Evolutionary conservation across 2,797 vertebrate genomes (phyloP).

Genomic region (Morelia viridis): DNA sequence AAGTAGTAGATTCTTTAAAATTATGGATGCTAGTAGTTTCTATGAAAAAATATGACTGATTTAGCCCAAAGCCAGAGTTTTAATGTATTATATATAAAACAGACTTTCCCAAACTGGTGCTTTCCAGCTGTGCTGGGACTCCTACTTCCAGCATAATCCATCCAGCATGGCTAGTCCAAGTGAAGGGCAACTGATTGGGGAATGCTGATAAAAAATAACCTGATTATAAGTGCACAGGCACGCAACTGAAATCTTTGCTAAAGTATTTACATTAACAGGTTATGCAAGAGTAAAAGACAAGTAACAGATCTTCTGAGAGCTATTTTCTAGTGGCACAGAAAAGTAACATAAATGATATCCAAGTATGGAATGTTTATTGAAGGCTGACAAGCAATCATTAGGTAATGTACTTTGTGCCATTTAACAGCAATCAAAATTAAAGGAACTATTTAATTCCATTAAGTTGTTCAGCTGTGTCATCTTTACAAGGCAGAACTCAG

Average conservation of each 20-base stretch:
- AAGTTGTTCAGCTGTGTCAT: conserved; percentile 40
- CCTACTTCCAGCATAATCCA: background rate
- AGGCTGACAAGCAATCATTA: conserved; percentile 42
- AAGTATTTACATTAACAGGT: conserved; percentile 38
- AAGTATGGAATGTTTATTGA: conserved; percentile 29
- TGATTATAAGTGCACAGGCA: background rate
- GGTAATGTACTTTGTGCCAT: conserved; percentile 44
- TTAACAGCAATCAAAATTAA: conserved; percentile 9
- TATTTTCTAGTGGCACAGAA: conserved; percentile 38
- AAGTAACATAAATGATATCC: conserved; percentile 33
- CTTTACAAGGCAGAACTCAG: conserved; percentile 31
- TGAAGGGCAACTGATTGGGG: background rate
- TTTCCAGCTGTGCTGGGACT: background rate
- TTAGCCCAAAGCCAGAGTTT: conserved; percentile 36
- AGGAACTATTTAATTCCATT: conserved; percentile 49
- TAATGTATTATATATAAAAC: background rate
- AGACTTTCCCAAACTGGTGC: background rate
- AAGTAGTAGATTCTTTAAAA: conserved; percentile 24
- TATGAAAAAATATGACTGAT: conserved; percentile 34
- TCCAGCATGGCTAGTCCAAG: background rate
- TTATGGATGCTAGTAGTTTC: conserved; percentile 32
- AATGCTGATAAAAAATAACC: background rate
- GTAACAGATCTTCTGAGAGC: conserved; percentile 34
- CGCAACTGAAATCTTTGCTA: conserved; percentile 1
- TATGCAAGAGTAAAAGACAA: conserved; percentile 27